Conservation (phyloP, 2,113 vertebrate genomes). For the Tiliqua scincoides region DNA sequence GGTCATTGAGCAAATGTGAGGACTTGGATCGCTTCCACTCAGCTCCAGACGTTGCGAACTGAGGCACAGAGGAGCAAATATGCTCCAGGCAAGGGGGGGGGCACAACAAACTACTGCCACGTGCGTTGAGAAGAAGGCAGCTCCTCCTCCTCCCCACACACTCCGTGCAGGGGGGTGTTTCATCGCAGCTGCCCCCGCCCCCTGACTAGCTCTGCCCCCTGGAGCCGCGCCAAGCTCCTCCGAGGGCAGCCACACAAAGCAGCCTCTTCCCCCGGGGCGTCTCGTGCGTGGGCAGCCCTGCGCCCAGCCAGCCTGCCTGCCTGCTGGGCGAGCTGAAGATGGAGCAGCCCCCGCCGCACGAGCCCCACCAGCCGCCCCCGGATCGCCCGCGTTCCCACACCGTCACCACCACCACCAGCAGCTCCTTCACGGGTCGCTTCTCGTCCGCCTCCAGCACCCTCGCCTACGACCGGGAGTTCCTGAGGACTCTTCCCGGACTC, state of each 20-base stretch:
- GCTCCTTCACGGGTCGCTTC: constrained; percentile 78
- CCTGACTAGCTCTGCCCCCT: not conserved
- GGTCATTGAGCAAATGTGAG: no score
- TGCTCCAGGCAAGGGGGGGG: no score
- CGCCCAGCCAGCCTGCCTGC: no score
- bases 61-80: not conserved
- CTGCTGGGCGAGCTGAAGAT: constrained; percentile 53
- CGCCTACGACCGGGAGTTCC: constrained; percentile 80
- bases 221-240: constrained; percentile 5
- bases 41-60: not conserved
- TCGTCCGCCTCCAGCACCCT: constrained; percentile 74
- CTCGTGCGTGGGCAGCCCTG: not conserved
- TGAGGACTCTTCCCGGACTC: constrained; percentile 75
- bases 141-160: not conserved
- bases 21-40: not conserved
- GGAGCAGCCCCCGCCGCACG: constrained; percentile 51
- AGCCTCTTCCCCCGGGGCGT: not conserved
- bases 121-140: no score
- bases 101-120: no score
- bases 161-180: not conserved
- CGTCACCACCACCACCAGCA: constrained; percentile 81
- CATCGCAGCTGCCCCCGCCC: not conserved
- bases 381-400: constrained; percentile 74
- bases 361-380: constrained; percentile 48
- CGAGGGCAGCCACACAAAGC: not conserved